Evolutionary conservation across 2,888 invertebrate species (phyloP).

Genomic region (Arrhopalites spinosus): DNA sequence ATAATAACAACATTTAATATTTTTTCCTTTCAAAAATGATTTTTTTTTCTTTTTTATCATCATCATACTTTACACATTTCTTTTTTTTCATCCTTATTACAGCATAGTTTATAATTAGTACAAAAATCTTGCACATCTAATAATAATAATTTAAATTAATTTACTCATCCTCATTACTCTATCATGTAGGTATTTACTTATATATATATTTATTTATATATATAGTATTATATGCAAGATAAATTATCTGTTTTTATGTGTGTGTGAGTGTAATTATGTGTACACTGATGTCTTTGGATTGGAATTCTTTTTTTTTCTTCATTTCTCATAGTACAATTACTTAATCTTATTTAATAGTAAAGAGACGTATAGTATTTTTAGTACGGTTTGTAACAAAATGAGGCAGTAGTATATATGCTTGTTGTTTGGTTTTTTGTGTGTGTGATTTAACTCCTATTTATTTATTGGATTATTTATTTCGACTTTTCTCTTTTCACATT

Average conservation of each 20-base stretch:
- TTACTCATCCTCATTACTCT: neutral
- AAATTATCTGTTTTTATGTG: neutral
- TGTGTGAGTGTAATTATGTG: neutral
- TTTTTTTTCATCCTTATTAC: neutral
- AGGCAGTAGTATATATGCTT: constrained; percentile 18
- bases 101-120: neutral
- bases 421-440: too few species aligned
- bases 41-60: too few species aligned
- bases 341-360: neutral
- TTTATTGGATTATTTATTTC: constrained; percentile 8
- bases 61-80: neutral
- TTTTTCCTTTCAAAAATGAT: too few species aligned
- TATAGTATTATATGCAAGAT: neutral
- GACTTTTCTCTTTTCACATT: neutral
- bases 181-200: neutral
- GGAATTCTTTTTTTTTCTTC: constrained; percentile 14
- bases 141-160: neutral
- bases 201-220: constrained; percentile 1
- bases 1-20: constrained; percentile 5
- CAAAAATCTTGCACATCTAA: neutral
- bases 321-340: neutral
- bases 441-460: too few species aligned
- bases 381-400: constrained; percentile 23
- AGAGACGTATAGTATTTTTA: neutral
- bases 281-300: constrained; percentile 29